Base-by-base conservation (phyloP, 1,140 invertebrate species). In the Scaptomyza montana region DNA sequence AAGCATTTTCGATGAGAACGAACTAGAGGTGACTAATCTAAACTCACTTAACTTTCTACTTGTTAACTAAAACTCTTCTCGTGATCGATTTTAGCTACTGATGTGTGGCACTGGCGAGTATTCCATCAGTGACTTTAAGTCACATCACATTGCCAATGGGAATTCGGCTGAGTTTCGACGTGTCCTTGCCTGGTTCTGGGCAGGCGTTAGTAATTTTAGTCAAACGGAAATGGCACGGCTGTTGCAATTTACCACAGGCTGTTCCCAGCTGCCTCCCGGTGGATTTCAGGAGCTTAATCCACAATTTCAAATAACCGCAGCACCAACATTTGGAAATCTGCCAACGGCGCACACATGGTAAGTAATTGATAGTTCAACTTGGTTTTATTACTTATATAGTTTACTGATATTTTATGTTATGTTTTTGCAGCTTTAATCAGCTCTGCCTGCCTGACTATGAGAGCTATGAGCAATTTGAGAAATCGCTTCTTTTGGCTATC, bases 1-100 rank as follows among this genome's bases (percentile, higher is more conserved):
- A 55, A 97, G 96, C 90, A 98, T 98, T 91, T 98, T 99, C 93
- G 98, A 98, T 93, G 98, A 99, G 93, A 98, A 98, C 93, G 98
- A 99, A 93, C 93, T 98, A 13, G 98, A 99, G 95, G 97, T 98
- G 92, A 92, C 86, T 76, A 13, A 25, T 25, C 21, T 25, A 4
- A 25, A 25, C 7, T 6, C 30, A 33, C 30, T 33, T 0, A 33
- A 6, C 3, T n/a, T 36, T 49, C 9, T 9, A 43, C 0, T 9
- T n/a, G 12, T 54, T 5, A 30, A 21, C 1, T 21, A 41, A 57
- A 13, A 3, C 9, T 12, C 28, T 47, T 10, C 16, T 25, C 13
- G 10, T n/a, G 13, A 1, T 4, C 12, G 13, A 6, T 33, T 67
- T 1, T 12, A 98, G 97, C 92, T 98, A 67, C 92, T 99, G 19